phyloP scores from a whole-genome alignment of 2,888 invertebrate species.

The Endomychus coccineus region DNA sequence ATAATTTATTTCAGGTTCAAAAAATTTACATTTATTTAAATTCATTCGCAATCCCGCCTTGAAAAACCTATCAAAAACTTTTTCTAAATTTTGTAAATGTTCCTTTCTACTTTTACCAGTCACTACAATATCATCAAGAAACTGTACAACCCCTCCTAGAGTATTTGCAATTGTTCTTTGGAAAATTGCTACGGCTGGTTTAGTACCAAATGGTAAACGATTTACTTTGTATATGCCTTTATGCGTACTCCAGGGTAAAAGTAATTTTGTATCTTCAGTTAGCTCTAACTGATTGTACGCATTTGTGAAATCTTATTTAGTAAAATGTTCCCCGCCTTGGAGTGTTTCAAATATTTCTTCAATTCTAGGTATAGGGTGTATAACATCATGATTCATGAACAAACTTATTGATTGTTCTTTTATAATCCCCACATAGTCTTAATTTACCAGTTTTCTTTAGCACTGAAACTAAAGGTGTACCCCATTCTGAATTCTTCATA shows the following conservation, averaged over 20 bases:
- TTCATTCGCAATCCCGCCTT: constrained; percentile 15
- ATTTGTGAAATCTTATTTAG: constrained; percentile 15
- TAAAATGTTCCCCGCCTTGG: constrained; percentile 18
- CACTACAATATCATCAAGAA: constrained; percentile 20
- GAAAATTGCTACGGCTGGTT: constrained; percentile 37
- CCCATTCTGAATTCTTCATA: no score
- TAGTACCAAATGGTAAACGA: constrained; percentile 35
- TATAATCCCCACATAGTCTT: constrained; percentile 26
- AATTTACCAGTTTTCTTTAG: constrained; percentile 19
- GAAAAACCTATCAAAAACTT: constrained; percentile 7
- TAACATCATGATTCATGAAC: constrained; percentile 5
- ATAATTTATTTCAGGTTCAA: constrained; percentile 12
- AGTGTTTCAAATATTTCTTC: constrained; percentile 17
- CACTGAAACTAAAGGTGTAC: no score
- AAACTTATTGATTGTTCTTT: constrained; percentile 13
- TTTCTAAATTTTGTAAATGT: constrained; percentile 14
- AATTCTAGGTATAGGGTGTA: constrained; percentile 12
- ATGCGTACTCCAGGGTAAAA: constrained; percentile 23
- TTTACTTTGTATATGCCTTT: constrained; percentile 32
- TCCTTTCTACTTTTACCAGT: constrained; percentile 15
- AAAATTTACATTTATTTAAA: constrained; percentile 14
- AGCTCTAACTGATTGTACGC: constrained; percentile 19
- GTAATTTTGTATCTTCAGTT: constrained; percentile 16
- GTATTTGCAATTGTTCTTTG: constrained; percentile 27
- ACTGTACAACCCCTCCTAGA: constrained; percentile 19